Base-by-base conservation (phyloP, 2,797 vertebrate species). In the Falco berigora region DNA sequence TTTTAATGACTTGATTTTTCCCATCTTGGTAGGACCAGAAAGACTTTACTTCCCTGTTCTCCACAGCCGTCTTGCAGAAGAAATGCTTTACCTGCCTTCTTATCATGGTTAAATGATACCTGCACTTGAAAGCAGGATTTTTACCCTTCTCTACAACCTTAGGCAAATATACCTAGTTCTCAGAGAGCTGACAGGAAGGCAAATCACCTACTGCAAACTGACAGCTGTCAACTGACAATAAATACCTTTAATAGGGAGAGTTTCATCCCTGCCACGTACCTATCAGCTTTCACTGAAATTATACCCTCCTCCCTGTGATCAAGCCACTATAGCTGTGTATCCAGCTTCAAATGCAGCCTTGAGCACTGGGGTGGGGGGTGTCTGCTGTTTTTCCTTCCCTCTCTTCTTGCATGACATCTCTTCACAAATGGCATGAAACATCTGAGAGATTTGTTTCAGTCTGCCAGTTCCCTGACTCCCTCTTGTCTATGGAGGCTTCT, bases 191-290 rank as follows among this genome's bases (percentile, higher is more conserved):
- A 86, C 93, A 80, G 84, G 86, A 94, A 92, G 83, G 91, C 85
- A 96, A 96, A 96, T 95, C 93, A 85, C 96, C 93, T 73, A 49
- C 83, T 93, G 91, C 94, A 97, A 97, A 97, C 84, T 95, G 97
- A 96, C 96, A 97, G 92, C 75, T 80, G 91, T 77, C 74, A 85
- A 87, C 82, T 79, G 94, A 93, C 80, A 96, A 97, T 91, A 97
- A 97, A 61, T 86, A 93, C 67, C 88, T 92, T 72, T 56, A 90
- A 94, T 22, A 74, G 77, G 88, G 86, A 94, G 72, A 73, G 49
- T 68, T 90, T 82, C 88, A 86, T 92, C 72, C 76, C 86, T 49
- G 10, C 46, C 67, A 22, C 20, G 42, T 42, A 93, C 50, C 61
- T 94, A 96, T 97, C 95, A 92, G 84, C 85, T 95, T 95, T 83